Evolutionary conservation across 2,113 vertebrate genomes (phyloP).

Genomic region (Narcine bancroftii): DNA sequence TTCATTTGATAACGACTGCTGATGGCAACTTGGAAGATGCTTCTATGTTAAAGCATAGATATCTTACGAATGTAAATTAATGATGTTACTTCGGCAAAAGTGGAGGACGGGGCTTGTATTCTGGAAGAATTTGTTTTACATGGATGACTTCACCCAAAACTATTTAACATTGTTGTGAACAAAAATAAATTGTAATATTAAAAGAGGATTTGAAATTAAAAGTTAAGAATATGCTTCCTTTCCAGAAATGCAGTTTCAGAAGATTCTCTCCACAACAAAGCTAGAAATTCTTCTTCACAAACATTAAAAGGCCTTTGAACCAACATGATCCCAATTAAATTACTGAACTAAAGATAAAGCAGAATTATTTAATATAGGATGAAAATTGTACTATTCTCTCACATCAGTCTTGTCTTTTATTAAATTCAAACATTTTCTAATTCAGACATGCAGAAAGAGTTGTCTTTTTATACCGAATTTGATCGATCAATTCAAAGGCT

Average conservation of each 20-base stretch:
- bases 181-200: not conserved
- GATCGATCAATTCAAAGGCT: not conserved
- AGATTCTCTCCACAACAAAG: not conserved
- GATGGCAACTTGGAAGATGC: not conserved
- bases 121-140: not conserved
- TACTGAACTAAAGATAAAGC: not conserved
- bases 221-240: not conserved
- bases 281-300: not conserved
- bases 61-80: no score
- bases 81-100: no score
- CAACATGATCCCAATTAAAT: conserved; percentile 27
- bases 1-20: not conserved
- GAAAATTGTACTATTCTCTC: not conserved
- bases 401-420: not conserved
- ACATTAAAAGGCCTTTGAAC: no score
- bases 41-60: not conserved
- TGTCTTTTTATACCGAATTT: not conserved
- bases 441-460: no score
- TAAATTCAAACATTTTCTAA: not conserved
- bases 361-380: not conserved
- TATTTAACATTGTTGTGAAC: not conserved
- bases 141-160: not conserved
- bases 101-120: no score
- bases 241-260: not conserved
- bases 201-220: not conserved